Conservation (phyloP, 2,113 vertebrate genomes). For the Genyomyrus donnyi region DNA sequence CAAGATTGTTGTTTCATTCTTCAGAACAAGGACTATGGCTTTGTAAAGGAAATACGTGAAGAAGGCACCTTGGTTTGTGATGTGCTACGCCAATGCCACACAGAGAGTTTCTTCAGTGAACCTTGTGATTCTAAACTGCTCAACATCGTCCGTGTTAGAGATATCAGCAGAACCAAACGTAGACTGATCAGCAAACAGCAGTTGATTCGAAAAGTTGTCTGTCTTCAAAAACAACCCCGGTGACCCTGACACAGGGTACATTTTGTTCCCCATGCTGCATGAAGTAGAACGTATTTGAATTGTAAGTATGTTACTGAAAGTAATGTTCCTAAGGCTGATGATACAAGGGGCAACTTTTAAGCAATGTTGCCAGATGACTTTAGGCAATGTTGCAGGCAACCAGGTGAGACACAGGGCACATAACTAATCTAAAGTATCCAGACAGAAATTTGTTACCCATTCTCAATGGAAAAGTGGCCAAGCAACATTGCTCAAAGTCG, state of each 20-base stretch:
- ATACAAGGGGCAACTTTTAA: too few relatives aligned
- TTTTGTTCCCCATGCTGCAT: slow-evolving; percentile 3
- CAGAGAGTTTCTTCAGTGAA: slow-evolving; percentile 19
- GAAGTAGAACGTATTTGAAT: not conserved
- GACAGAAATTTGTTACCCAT: too few relatives aligned
- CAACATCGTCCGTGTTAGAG: slow-evolving; percentile 11
- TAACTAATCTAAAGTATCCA: too few relatives aligned
- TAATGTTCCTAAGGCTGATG: slow-evolving; percentile 15
- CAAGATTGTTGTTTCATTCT: not conserved
- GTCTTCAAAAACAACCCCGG: not conserved
- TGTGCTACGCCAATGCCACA: slow-evolving; percentile 14
- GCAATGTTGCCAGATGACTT: too few relatives aligned
- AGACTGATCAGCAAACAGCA: slow-evolving; percentile 5
- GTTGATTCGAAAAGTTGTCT: slow-evolving; percentile 17
- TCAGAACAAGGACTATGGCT: slow-evolving; percentile 9
- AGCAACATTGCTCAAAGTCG: too few relatives aligned
- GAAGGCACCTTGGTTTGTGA: slow-evolving; percentile 22
- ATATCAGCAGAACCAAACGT: slow-evolving; percentile 2
- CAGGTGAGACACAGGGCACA: too few relatives aligned
- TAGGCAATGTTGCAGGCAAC: too few relatives aligned
- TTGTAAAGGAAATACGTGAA: slow-evolving; percentile 14
- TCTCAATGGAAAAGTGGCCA: too few relatives aligned
- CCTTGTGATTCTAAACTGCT: slow-evolving; percentile 24
- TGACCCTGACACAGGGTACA: not conserved
- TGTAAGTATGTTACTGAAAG: slow-evolving; percentile 18